Conservation (phyloP, 2,797 vertebrate species). For the Emydoidea blandingii region DNA sequence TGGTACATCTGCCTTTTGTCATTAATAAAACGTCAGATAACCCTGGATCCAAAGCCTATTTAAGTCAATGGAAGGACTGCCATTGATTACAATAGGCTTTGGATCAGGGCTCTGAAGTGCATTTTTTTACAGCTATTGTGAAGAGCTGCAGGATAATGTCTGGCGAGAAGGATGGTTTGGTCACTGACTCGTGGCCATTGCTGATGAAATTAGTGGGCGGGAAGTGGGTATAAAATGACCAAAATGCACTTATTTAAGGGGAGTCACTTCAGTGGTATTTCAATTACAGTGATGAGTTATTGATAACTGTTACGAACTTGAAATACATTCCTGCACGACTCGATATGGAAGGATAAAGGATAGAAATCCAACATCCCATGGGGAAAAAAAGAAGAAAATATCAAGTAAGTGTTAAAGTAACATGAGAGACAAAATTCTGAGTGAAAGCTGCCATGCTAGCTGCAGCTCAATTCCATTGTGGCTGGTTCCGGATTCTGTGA, state of each 20-base stretch:
- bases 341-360: not conserved
- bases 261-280: not conserved
- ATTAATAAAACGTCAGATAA: not conserved
- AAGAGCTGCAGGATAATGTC: not conserved
- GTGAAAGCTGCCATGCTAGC: slow-evolving; percentile 32
- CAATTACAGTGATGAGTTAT: not conserved
- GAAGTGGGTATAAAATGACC: not conserved
- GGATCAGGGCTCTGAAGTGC: not conserved
- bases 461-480: slow-evolving; percentile 26
- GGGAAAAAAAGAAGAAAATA: slow-evolving; percentile 38
- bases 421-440: not conserved
- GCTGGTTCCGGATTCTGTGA: not conserved
- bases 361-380: not conserved
- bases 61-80: not conserved
- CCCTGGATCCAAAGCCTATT: not conserved
- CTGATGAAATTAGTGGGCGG: not conserved
- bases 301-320: not conserved
- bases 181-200: not conserved
- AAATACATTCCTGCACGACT: not conserved
- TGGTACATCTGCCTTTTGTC: not conserved
- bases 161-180: not conserved
- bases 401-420: not conserved
- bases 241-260: not conserved
- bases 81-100: not conserved
- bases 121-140: not conserved